phyloP scores from a whole-genome alignment of 1,140 invertebrate species.

The Bombus terrestris region DNA sequence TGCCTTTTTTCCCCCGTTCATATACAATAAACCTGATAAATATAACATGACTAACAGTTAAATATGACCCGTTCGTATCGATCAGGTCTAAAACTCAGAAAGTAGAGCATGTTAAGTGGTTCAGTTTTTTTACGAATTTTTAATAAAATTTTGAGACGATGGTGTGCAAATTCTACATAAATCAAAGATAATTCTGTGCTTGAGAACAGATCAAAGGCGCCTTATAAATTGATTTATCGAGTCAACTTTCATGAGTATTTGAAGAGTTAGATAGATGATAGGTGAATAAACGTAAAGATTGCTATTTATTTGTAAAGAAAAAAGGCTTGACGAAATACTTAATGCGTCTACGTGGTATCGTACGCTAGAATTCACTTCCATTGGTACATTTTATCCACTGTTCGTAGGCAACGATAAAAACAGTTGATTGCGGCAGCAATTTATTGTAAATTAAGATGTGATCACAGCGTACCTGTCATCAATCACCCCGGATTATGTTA shows the following conservation, averaged over 20 bases:
- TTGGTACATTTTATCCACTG: background rate
- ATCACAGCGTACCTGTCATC: background rate
- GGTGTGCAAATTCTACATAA: background rate
- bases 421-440: constrained; percentile 1
- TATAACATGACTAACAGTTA: too few relatives aligned
- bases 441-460: constrained; percentile 15
- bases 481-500: constrained; percentile 6
- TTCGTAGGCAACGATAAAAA: background rate
- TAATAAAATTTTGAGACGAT: background rate
- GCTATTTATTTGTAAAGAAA: background rate
- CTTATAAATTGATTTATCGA: background rate
- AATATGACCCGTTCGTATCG: too few relatives aligned
- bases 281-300: background rate
- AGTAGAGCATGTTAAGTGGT: too few relatives aligned
- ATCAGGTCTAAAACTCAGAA: too few relatives aligned
- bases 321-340: background rate
- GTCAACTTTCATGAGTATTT: background rate
- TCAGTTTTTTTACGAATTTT: too few relatives aligned
- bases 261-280: background rate
- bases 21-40: too few relatives aligned
- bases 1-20: too few relatives aligned
- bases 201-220: too few relatives aligned
- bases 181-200: background rate
- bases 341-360: background rate
- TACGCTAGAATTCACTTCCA: background rate